These are phyloP conservation scores for Eurytoma adleriae DNA, from an alignment of 2,888 invertebrate genomes.

Conservation along the genomic window DNA sequence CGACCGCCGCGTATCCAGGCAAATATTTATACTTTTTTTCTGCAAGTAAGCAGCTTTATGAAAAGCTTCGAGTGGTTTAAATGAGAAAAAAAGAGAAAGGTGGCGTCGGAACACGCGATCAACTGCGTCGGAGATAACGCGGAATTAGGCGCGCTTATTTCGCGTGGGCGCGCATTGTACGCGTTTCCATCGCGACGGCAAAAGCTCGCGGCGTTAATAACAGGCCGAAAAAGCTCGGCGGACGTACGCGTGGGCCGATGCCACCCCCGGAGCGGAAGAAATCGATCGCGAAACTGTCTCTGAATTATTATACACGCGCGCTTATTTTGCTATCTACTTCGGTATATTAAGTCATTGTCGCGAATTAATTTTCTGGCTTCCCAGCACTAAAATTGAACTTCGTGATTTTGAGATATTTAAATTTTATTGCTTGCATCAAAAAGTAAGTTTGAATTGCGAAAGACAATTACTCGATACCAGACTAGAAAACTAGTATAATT, in stretches of 20 bases:
- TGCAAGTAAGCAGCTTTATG: too few species aligned
- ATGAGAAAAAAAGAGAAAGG: not conserved
- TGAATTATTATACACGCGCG: too few species aligned
- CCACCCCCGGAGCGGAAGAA: conserved; percentile 57
- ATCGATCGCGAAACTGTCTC: conserved; percentile 64
- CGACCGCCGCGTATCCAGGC: too few species aligned
- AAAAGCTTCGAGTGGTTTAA: not conserved
- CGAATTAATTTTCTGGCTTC: not conserved
- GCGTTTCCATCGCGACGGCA: conserved; percentile 70
- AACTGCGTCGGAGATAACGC: not conserved
- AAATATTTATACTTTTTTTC: too few species aligned
- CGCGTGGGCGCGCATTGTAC: conserved; percentile 33
- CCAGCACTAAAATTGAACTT: not conserved
- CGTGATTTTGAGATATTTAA: too few species aligned
- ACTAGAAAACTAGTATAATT: too few species aligned
- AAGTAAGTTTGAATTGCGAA: too few species aligned
- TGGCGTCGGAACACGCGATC: not conserved
- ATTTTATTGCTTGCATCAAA: too few species aligned
- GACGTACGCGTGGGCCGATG: conserved; percentile 1
- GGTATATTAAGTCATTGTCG: not conserved
- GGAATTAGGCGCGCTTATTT: conserved; percentile 20
- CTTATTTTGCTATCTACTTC: too few species aligned
- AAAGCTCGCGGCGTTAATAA: conserved; percentile 60
- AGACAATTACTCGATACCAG: too few species aligned
- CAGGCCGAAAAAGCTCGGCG: conserved; percentile 52